phyloP scores from a whole-genome alignment of 2,888 invertebrate species.

The Nomada ferruginata region DNA sequence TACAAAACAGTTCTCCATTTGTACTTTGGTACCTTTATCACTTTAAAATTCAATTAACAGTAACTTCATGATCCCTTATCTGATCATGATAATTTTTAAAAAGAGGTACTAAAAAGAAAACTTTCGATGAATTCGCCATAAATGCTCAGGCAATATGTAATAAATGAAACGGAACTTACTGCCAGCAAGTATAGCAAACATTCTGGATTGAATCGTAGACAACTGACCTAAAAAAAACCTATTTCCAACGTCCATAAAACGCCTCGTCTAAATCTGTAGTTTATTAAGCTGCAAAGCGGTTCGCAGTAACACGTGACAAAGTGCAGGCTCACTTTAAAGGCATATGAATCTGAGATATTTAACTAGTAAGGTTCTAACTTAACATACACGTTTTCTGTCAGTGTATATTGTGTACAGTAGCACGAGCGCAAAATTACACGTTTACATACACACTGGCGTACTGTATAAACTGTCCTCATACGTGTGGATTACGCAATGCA shows the following conservation, averaged over 20 bases:
- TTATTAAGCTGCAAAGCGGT: not conserved
- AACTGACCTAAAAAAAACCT: not conserved
- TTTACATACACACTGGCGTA: not conserved
- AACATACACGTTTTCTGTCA: not conserved
- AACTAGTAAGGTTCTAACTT: not conserved
- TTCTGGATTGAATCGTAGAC: not conserved
- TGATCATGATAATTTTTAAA: no score
- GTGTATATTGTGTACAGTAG: not conserved
- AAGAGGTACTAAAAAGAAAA: no score
- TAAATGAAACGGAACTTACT: not conserved
- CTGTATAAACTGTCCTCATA: conserved; percentile 2
- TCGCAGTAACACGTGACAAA: not conserved
- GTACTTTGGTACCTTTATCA: no score
- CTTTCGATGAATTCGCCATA: no score
- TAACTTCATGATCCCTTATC: no score
- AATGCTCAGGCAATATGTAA: not conserved
- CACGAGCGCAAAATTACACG: not conserved
- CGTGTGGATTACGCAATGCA: conserved; percentile 36
- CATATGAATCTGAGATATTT: not conserved
- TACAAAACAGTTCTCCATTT: no score
- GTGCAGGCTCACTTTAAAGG: not conserved
- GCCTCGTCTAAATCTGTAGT: not conserved
- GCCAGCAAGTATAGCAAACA: not conserved
- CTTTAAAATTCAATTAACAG: no score
- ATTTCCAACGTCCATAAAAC: not conserved